phyloP scores from a whole-genome alignment of 2,113 vertebrate species.

The Spilogale gracilis region DNA sequence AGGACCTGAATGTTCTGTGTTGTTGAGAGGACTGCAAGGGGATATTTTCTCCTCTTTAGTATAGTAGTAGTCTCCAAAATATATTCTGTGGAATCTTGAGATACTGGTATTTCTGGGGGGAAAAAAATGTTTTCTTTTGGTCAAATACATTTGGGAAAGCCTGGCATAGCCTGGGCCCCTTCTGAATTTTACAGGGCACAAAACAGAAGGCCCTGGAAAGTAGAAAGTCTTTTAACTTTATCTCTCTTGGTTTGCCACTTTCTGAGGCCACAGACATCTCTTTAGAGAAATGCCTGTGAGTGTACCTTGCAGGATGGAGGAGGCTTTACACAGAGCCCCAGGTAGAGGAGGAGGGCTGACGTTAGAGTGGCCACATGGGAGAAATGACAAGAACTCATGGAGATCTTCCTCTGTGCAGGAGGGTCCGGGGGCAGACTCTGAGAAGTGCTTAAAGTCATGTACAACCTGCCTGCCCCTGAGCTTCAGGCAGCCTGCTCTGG shows the following conservation, averaged over 20 bases:
- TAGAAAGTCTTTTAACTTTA: neutral
- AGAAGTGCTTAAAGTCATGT: neutral
- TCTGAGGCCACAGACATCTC: neutral
- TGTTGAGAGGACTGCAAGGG: no score
- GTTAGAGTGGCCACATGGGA: neutral
- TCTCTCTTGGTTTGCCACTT: neutral
- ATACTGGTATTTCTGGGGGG: neutral
- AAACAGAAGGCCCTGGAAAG: neutral
- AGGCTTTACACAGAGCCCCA: neutral
- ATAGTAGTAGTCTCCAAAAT: neutral
- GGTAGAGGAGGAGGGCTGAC: neutral
- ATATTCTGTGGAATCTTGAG: neutral
- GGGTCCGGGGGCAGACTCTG: neutral
- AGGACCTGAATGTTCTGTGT: neutral
- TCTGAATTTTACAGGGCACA: neutral
- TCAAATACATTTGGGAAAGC: neutral
- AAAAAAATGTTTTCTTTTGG: conserved; percentile 21
- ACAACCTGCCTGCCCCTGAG: neutral
- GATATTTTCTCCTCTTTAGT: neutral
- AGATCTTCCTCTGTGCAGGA: neutral
- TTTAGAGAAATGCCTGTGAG: neutral
- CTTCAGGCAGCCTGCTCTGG: no score
- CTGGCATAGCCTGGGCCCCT: neutral
- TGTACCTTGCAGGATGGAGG: neutral
- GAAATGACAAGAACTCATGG: neutral